Base-by-base conservation (phyloP, 2,797 vertebrate genomes). In the Buphagus erythrorhynchus region DNA sequence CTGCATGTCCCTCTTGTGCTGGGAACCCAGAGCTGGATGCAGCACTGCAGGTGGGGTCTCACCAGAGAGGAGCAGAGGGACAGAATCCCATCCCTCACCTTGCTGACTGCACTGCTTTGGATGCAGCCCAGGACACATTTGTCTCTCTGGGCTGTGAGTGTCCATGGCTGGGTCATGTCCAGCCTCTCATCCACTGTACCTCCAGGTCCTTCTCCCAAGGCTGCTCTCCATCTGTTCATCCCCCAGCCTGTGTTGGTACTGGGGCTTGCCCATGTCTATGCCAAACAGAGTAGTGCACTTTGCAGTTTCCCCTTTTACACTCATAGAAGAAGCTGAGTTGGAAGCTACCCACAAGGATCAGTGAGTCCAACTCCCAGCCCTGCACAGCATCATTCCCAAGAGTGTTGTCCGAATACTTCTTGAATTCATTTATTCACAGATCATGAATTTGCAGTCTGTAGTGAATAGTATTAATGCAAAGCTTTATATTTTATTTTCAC, bases 181-280 rank as follows among this genome's bases (percentile, higher is more conserved):
- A 63, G 18, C 21, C 31, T 42, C 58, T 4, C 22, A 22, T 2
- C 36, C 43, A 57, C 10, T 57, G 42, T 26, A 71, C 5, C 7
- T 6, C 15, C 18, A 14, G 2, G 2, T 11, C 13, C 51, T 49
- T 72, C 28, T 36, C 2, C 1, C 26, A 43, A 2, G 26, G 13
- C 43, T 49, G 31, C 18, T 57, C 49, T 36, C 0, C 0, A 43
- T 49, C 66, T n/a, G 19, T 5, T 28, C 51, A n/a, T 57, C 16
- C 16, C 9, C 9, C 29, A 59, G 24, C 4, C 38, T 25, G 14
- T 52, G 25, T 0, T 40, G 17, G 1, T 35, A 24, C 2, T 16
- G 8, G 7, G 8, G 14, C 0, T 33, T 88, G 54, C 3, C 46
- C 12, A 17, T 13, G 61, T 31, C 38, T 22, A 15, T 35, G 36